A percentile compares a stretch with the other conserved stretches of the same genome.
Evolutionary conservation across 2,113 vertebrate genomes (phyloP).

Genomic region (Hemiprocne comata): DNA sequence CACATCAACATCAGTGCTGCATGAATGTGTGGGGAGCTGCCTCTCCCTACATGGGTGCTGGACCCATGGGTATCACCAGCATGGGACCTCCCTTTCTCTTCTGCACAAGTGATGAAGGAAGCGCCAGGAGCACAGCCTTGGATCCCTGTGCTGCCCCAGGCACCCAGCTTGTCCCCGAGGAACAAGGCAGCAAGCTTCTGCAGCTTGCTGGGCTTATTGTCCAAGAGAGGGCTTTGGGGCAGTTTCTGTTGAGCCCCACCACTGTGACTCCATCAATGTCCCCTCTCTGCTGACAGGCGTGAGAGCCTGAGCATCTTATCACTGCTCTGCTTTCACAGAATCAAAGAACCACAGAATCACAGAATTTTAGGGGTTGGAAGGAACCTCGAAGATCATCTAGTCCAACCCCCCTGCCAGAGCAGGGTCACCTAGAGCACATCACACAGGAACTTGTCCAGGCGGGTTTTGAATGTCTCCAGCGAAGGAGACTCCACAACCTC

Average conservation of each 20-base stretch:
- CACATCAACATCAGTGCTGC: background rate
- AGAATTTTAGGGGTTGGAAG: too few species aligned
- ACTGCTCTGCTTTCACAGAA: background rate
- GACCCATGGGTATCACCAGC: accelerated
- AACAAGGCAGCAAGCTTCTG: background rate
- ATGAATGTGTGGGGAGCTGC: accelerated
- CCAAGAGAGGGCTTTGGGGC: background rate
- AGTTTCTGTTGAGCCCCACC: background rate
- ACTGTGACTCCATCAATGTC: background rate
- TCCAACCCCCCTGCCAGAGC: too few species aligned
- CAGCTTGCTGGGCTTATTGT: background rate
- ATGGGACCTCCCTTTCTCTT: background rate
- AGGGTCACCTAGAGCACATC: too few species aligned
- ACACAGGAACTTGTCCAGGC: too few species aligned
- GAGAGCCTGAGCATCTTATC: background rate
- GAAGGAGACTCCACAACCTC: too few species aligned
- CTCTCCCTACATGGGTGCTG: accelerated
- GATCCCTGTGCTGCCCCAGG: background rate
- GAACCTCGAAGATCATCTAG: too few species aligned
- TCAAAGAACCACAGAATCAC: too few species aligned
- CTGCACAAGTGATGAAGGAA: background rate
- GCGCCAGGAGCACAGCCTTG: background rate
- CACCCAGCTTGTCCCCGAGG: accelerated
- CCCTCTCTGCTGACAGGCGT: background rate
- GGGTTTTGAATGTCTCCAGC: too few species aligned